Conservation (phyloP, 2,797 vertebrate genomes). For the Pogonophryne albipinna region DNA sequence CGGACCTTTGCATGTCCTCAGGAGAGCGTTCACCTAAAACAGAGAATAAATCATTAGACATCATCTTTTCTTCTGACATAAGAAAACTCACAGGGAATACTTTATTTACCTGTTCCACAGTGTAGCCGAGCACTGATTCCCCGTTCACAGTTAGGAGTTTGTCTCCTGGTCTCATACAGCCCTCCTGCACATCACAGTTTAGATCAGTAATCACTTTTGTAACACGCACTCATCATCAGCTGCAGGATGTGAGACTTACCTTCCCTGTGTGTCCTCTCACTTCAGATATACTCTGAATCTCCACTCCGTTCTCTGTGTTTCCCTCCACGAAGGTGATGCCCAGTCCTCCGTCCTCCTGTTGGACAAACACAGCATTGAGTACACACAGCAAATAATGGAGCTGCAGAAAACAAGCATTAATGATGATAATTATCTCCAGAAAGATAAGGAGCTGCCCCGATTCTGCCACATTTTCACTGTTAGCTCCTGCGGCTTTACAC, state of each 20-base stretch:
- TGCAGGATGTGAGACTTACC: slow-evolving; percentile 68
- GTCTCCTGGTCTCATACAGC: slow-evolving; percentile 88
- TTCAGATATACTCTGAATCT: slow-evolving; percentile 88
- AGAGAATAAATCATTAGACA: slow-evolving; percentile 31
- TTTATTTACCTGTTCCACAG: slow-evolving; percentile 87
- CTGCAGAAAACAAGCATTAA: slow-evolving; percentile 10
- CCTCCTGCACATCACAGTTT: slow-evolving; percentile 81
- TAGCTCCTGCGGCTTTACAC: slow-evolving; percentile 7
- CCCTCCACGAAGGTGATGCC: slow-evolving; percentile 89
- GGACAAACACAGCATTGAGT: background rate
- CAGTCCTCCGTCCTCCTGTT: slow-evolving; percentile 89
- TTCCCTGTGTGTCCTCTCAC: slow-evolving; percentile 82
- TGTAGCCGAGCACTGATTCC: slow-evolving; percentile 87
- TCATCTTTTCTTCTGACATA: too few species aligned
- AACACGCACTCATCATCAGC: background rate
- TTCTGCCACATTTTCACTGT: slow-evolving; percentile 28
- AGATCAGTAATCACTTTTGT: background rate
- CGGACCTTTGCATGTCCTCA: slow-evolving; percentile 84
- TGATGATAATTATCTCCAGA: slow-evolving; percentile 15
- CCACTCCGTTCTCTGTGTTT: slow-evolving; percentile 83
- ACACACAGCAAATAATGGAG: slow-evolving; percentile 1
- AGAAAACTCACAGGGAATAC: background rate
- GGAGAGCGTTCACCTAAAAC: slow-evolving; percentile 86
- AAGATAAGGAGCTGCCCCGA: slow-evolving; percentile 31
- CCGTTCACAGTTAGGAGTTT: slow-evolving; percentile 88